A percentile compares a stretch with the other conserved stretches of the same genome.
Evolutionary conservation across 2,797 vertebrate genomes (phyloP).

Genomic region (Thamnophis elegans): DNA sequence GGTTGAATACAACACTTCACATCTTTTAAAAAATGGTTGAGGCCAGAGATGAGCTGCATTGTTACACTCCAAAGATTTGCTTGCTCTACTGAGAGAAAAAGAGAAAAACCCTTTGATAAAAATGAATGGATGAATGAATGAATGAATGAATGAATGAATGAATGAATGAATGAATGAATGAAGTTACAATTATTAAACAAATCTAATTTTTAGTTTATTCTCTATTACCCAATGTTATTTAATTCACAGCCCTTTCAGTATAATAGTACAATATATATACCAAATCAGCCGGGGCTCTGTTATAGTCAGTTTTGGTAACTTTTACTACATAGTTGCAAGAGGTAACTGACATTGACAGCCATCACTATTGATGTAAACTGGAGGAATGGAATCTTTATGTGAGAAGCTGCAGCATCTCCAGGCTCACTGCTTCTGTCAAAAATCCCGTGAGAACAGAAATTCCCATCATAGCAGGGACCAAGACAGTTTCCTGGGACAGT

Average conservation of each 20-base stretch:
- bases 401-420: neutral
- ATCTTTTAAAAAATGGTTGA: neutral
- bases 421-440: neutral
- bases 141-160: too few species aligned
- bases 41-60: neutral
- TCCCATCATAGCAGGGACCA: neutral
- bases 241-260: neutral
- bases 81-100: neutral
- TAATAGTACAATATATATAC: neutral
- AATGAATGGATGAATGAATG: neutral
- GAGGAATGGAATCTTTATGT: neutral
- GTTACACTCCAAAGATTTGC: neutral
- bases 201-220: neutral
- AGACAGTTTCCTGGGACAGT: neutral
- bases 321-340: neutral
- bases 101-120: neutral
- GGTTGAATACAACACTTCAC: neutral
- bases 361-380: neutral
- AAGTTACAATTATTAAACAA: neutral
- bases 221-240: neutral
- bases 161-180: neutral
- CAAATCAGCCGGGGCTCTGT: neutral
- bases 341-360: neutral
- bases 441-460: neutral
- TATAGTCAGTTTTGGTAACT: neutral